phyloP scores from a whole-genome alignment of 2,797 vertebrate genomes.

The Falco peregrinus region DNA sequence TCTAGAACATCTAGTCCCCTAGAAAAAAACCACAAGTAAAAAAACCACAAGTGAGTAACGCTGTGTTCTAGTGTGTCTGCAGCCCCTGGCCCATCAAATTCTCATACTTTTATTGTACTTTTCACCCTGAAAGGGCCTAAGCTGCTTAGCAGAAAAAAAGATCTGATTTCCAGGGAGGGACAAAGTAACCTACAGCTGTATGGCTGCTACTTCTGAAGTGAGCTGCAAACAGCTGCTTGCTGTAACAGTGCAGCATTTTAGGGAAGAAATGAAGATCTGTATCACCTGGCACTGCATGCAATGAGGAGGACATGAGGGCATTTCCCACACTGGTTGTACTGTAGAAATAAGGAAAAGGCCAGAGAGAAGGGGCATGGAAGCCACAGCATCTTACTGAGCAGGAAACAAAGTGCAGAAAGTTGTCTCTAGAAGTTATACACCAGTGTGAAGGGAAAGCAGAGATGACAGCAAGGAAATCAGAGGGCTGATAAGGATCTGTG shows the following conservation, averaged over 20 bases:
- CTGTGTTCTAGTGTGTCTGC: neutral
- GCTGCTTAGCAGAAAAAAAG: neutral
- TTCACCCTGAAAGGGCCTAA: neutral
- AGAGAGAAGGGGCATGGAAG: neutral
- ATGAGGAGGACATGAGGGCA: neutral
- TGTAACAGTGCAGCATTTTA: neutral
- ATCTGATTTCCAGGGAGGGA: neutral
- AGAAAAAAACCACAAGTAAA: neutral
- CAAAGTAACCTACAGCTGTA: neutral
- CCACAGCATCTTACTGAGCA: neutral
- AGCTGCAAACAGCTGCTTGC: neutral
- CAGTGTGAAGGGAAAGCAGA: neutral
- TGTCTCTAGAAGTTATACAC: neutral
- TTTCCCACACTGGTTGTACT: neutral
- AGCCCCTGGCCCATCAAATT: neutral
- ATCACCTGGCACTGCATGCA: neutral
- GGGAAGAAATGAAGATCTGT: neutral
- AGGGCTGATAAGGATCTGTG: slow-evolving; percentile 25
- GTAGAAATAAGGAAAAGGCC: neutral
- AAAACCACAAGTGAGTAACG: neutral
- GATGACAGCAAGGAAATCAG: slow-evolving; percentile 1
- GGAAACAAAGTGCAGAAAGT: neutral
- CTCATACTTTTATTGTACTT: neutral
- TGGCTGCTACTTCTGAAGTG: neutral
- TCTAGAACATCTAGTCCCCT: neutral